Conservation (phyloP, 2,113 vertebrate species). For the Leptosomus discolor region DNA sequence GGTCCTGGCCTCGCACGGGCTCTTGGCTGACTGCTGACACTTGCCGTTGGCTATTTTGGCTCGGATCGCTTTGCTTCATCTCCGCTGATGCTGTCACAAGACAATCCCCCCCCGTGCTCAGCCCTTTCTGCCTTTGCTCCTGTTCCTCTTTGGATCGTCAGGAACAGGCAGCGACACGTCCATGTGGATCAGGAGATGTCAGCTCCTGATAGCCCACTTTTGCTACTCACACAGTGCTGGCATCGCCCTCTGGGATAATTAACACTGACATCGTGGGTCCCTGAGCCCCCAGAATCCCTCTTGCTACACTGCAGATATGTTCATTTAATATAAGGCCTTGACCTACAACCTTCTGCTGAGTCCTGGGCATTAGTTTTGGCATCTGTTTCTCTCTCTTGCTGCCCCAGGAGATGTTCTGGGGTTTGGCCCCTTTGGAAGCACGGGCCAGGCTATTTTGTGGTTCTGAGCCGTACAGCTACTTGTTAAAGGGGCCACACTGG, state of each 20-base stretch:
- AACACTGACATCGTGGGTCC: neutral
- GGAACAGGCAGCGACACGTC: neutral
- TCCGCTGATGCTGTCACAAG: neutral
- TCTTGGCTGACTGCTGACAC: neutral
- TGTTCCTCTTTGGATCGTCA: neutral
- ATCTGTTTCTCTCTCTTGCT: neutral
- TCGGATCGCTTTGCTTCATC: fast-evolving
- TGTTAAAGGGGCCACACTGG: neutral
- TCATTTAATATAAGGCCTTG: neutral
- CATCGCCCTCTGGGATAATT: neutral
- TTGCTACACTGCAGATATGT: neutral
- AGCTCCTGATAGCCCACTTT: neutral
- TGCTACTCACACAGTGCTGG: neutral
- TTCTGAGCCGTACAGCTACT: neutral
- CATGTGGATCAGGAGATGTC: fast-evolving
- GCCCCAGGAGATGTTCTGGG: neutral
- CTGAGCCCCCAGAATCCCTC: neutral
- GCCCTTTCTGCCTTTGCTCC: neutral
- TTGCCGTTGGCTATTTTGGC: neutral
- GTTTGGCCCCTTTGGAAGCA: neutral
- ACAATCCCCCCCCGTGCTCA: neutral
- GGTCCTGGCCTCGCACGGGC: neutral
- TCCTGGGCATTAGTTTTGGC: neutral
- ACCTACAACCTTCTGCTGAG: neutral
- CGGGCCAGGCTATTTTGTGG: neutral